Evolutionary conservation across 2,888 invertebrate species (phyloP).

Genomic region (Sesia apiformis): DNA sequence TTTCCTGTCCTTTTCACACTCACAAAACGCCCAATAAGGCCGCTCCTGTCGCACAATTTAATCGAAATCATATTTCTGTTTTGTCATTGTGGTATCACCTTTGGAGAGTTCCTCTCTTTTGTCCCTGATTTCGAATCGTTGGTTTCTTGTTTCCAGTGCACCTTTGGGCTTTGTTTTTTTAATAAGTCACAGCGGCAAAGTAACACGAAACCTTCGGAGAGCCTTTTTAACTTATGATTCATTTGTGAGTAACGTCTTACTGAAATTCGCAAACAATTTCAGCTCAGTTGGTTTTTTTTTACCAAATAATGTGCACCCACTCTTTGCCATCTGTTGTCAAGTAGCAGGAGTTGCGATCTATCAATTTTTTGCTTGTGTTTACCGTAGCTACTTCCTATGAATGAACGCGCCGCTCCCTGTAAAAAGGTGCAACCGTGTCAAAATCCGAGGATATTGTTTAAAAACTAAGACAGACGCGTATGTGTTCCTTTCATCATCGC

Average conservation of each 20-base stretch:
- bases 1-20: slow-evolving; percentile 46
- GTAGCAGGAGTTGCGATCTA: slow-evolving; percentile 31
- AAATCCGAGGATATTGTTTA: slow-evolving; percentile 67
- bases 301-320: slow-evolving; percentile 3
- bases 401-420: slow-evolving; percentile 38
- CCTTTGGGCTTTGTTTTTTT: slow-evolving; percentile 50
- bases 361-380: slow-evolving; percentile 34
- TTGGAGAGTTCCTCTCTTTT: slow-evolving; percentile 66
- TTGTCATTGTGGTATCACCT: slow-evolving; percentile 73
- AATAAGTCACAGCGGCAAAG: slow-evolving; percentile 42
- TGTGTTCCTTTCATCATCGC: slow-evolving; percentile 66
- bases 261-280: background rate
- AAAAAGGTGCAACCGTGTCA: slow-evolving; percentile 69
- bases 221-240: slow-evolving; percentile 10
- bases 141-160: slow-evolving; percentile 70
- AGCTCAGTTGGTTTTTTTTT: background rate
- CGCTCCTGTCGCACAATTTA: slow-evolving; percentile 56
- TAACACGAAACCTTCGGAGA: slow-evolving; percentile 37
- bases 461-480: slow-evolving; percentile 64
- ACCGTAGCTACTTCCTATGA: slow-evolving; percentile 42
- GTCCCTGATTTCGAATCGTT: slow-evolving; percentile 57
- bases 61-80: slow-evolving; percentile 75
- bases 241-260: background rate
- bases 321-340: slow-evolving; percentile 52
- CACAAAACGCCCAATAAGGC: slow-evolving; percentile 28